phyloP scores from a whole-genome alignment of 1,140 invertebrate genomes.

The Drosophila kikkawai region DNA sequence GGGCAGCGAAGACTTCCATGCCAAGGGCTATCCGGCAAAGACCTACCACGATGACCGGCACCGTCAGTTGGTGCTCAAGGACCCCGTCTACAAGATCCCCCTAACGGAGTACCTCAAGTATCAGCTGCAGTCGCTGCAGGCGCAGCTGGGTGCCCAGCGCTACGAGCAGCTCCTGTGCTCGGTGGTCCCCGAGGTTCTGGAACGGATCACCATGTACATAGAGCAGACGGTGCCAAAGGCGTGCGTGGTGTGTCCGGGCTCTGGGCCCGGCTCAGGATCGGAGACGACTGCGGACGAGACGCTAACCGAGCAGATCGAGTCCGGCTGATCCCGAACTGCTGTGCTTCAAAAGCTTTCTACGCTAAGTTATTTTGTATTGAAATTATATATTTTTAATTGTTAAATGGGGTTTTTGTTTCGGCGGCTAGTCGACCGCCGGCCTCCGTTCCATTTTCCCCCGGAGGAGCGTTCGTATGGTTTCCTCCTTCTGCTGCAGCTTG shows the following conservation, averaged over 20 bases:
- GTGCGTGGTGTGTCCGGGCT: conserved; percentile 62
- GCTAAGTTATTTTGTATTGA: conserved; percentile 81
- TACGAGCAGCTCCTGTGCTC: conserved; percentile 90
- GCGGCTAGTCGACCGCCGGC: conserved; percentile 56
- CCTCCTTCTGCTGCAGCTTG: conserved; percentile 81
- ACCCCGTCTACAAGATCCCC: conserved; percentile 90
- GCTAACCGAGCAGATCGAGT: conserved; percentile 44
- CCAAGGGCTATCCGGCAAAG: conserved; percentile 78
- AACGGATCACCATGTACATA: conserved; percentile 86
- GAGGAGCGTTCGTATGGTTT: conserved; percentile 72
- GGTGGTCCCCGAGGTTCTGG: conserved; percentile 88
- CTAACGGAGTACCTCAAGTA: conserved; percentile 89
- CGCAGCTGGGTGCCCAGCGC: conserved; percentile 88
- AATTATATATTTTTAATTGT: conserved; percentile 83
- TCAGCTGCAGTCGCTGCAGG: conserved; percentile 87
- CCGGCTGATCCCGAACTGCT: conserved; percentile 64
- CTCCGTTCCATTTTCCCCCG: conserved; percentile 64
- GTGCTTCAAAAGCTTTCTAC: conserved; percentile 77
- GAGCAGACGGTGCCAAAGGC: conserved; percentile 76
- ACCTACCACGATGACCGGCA: conserved; percentile 86
- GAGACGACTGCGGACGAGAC: conserved; percentile 23
- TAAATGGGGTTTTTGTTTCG: conserved; percentile 13
- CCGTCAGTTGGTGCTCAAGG: conserved; percentile 87
- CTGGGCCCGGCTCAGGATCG: conserved; percentile 19
- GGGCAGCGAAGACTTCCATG: conserved; percentile 68